Conservation (phyloP, 2,113 vertebrate genomes). For the Hyaena hyaena region DNA sequence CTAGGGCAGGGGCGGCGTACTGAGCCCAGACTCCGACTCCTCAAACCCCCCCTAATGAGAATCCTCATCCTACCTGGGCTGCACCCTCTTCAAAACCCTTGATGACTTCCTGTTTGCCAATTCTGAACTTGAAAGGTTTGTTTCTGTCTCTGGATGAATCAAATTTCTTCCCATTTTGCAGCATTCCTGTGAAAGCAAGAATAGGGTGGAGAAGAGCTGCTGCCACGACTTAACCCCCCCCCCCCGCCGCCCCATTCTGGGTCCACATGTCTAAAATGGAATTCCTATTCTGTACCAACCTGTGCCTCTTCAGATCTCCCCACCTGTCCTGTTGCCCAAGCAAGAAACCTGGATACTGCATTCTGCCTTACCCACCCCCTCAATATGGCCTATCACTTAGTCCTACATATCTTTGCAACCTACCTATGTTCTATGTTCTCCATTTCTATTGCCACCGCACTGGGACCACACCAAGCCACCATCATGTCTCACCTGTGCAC, state of each 20-base stretch:
- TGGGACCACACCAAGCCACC: neutral
- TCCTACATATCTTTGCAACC: neutral
- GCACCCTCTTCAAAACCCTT: slow-evolving; percentile 99
- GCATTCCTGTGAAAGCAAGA: slow-evolving; percentile 90
- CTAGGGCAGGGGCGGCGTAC: neutral
- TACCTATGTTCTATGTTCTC: neutral
- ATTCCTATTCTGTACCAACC: neutral
- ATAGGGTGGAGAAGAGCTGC: neutral
- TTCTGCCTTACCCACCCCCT: neutral
- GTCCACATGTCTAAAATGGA: neutral
- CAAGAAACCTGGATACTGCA: neutral
- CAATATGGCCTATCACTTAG: neutral
- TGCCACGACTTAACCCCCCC: neutral
- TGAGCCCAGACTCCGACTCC: neutral
- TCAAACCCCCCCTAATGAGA: neutral
- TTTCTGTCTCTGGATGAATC: slow-evolving; percentile 99
- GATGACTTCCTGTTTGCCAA: slow-evolving; percentile 97
- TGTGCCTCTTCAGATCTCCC: neutral
- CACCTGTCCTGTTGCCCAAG: neutral
- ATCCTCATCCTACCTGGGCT: slow-evolving; percentile 90
- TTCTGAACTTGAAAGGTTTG: slow-evolving; percentile 98
- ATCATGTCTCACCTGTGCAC: neutral
- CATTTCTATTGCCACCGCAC: neutral
- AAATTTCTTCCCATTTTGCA: slow-evolving; percentile 99
- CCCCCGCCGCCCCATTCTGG: no score